Conservation (phyloP, 1,140 invertebrate genomes). For the Euura lappo region DNA sequence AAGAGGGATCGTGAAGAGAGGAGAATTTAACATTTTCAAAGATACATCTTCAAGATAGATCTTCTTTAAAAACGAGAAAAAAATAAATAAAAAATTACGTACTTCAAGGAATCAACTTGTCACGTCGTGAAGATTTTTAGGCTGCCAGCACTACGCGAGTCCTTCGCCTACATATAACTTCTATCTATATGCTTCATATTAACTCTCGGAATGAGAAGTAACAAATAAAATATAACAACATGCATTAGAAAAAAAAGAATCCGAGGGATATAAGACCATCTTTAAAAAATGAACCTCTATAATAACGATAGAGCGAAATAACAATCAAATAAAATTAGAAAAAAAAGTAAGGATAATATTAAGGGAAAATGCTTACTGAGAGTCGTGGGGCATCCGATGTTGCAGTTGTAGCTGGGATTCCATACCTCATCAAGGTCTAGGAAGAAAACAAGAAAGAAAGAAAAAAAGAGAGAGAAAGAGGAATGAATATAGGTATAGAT, state of each 20-base stretch:
- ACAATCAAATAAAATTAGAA: not conserved
- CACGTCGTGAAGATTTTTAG: slow-evolving; percentile 6
- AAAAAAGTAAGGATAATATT: not conserved
- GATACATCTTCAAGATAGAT: not conserved
- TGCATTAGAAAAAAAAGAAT: slow-evolving; percentile 8
- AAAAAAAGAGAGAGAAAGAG: not conserved
- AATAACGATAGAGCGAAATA: not conserved
- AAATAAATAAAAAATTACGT: not conserved
- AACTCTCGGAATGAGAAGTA: slow-evolving; percentile 9
- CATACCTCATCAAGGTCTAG: slow-evolving; percentile 58
- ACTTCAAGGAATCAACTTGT: not conserved
- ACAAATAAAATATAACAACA: not conserved
- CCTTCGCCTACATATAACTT: not conserved
- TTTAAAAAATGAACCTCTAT: not conserved
- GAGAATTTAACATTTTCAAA: not conserved
- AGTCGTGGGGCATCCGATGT: slow-evolving; percentile 35
- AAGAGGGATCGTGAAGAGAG: not conserved
- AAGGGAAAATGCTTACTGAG: not conserved
- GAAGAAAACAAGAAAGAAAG: not conserved
- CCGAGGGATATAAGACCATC: not conserved
- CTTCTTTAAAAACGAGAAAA: not conserved
- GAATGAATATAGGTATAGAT: not conserved
- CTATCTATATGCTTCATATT: not conserved
- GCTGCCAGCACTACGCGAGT: slow-evolving; percentile 21
- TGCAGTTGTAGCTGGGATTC: slow-evolving; percentile 58